Conservation (phyloP, 2,113 vertebrate genomes). For the Centropristis striata region DNA sequence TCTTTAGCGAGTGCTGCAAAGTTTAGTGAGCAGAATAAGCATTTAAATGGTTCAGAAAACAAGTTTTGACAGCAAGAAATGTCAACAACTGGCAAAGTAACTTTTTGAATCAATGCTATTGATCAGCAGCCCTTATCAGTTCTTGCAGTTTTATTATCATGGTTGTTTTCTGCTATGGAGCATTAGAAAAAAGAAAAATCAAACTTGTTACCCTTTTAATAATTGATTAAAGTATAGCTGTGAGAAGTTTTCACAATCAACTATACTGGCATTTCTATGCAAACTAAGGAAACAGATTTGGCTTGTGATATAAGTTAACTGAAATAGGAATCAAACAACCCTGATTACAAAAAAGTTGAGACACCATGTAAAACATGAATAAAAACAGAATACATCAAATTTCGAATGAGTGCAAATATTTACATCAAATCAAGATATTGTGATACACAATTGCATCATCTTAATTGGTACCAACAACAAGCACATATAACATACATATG, state of each 20-base stretch:
- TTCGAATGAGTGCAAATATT: no score
- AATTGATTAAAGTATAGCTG: not conserved
- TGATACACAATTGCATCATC: no score
- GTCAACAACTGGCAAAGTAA: not conserved
- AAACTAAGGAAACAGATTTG: not conserved
- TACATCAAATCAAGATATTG: no score
- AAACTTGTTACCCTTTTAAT: constrained; percentile 8
- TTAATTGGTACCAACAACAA: no score
- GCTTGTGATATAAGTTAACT: not conserved
- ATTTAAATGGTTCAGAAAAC: constrained; percentile 1
- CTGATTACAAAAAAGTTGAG: no score
- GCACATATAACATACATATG: no score
- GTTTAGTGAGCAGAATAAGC: not conserved
- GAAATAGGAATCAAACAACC: no score
- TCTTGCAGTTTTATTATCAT: not conserved
- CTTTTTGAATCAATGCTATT: not conserved
- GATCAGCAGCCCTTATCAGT: constrained; percentile 8
- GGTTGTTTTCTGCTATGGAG: not conserved
- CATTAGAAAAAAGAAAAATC: not conserved
- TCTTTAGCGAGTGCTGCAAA: not conserved
- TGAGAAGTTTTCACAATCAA: not conserved
- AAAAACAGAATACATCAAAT: no score
- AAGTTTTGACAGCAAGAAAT: not conserved
- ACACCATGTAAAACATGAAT: not conserved
- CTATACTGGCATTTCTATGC: not conserved